Evolutionary conservation across 2,797 vertebrate genomes (phyloP), one percentile per base, ranked within the genome.

Genomic region (Lagocephalus sceleratus): DNA sequence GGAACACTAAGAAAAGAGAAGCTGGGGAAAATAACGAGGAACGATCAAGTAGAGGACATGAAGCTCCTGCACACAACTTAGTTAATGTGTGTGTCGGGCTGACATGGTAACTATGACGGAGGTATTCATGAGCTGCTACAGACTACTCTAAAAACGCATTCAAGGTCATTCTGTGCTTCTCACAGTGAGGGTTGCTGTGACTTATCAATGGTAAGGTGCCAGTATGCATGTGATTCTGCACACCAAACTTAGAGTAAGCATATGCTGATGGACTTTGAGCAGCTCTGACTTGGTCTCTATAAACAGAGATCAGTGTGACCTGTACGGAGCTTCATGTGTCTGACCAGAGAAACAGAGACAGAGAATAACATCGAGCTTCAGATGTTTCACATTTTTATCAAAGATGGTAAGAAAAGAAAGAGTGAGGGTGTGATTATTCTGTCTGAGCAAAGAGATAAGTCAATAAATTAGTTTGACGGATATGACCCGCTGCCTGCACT

Each of bases 101-200:
- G 87, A 86, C 84, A 84, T 43, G 19, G 59, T 65, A 77, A 83
- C 81, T 66, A 61, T 71, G 59, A 79, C 66, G 59, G 68, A 14
- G 40, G 59, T 51, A 59, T 81, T 82, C 68, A 76, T 79, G 63
- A 69, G 69, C 75, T 62, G 68, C 62, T 67, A 48, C 39, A 51
- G 60, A 75, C 69, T 70, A 23, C 59, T 63, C 49, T 59, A 26
- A 61, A 76, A 60, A 63, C 23, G 40, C 60, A 53, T 67, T 76
- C 16, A 20, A 70, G 79, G 78, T 78, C 70, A 72, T 48, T 57
- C 23, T 75, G 68, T 63, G 54, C 70, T 62, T 62, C 20, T 20
- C 43, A 63, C 66, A 53, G 57, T 7, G 20, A 53, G 52, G 75
- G 73, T 81, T 79, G 52, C 60, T 15, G 54, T 75, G 77, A 86